These are phyloP conservation scores for Oncorhynchus kisutch DNA, from an alignment of 2,113 vertebrate species.

Conservation along the genomic window DNA sequence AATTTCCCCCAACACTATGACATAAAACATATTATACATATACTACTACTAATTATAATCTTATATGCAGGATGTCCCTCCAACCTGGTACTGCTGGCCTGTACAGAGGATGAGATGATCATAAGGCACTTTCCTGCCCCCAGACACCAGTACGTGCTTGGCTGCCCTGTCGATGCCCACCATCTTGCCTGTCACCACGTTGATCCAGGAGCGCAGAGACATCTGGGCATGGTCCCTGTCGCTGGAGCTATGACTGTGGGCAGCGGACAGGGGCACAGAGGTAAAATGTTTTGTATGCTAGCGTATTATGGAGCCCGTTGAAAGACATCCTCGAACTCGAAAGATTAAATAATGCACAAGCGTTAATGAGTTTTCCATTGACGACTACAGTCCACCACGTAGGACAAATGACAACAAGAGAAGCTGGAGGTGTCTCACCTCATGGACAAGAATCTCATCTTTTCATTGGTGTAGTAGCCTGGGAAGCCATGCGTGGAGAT, in stretches of 20 bases:
- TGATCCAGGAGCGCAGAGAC: conserved; percentile 80
- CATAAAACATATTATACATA: too few species aligned
- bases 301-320: not conserved
- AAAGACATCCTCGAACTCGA: not conserved
- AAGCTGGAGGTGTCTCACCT: conserved; percentile 73
- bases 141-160: conserved; percentile 79
- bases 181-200: conserved; percentile 84
- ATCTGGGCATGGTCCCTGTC: conserved; percentile 80
- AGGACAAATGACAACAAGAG: too few species aligned
- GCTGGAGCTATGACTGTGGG: conserved; percentile 83
- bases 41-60: too few species aligned
- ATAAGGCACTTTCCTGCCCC: conserved; percentile 72
- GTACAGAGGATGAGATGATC: conserved; percentile 90
- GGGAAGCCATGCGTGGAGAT: conserved; percentile 86
- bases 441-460: conserved; percentile 81
- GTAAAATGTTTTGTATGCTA: not conserved
- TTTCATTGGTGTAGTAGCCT: conserved; percentile 54
- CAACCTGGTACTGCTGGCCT: conserved; percentile 89
- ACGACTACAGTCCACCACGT: too few species aligned
- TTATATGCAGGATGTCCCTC: conserved; percentile 12
- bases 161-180: conserved; percentile 81
- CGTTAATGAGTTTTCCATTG: too few species aligned
- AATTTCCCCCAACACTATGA: too few species aligned
- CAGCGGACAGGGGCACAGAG: not conserved
- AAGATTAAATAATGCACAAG: too few species aligned